These are phyloP conservation scores for Athripsodes cinereus DNA, from an alignment of 2,888 invertebrate genomes.

Conservation along the genomic window DNA sequence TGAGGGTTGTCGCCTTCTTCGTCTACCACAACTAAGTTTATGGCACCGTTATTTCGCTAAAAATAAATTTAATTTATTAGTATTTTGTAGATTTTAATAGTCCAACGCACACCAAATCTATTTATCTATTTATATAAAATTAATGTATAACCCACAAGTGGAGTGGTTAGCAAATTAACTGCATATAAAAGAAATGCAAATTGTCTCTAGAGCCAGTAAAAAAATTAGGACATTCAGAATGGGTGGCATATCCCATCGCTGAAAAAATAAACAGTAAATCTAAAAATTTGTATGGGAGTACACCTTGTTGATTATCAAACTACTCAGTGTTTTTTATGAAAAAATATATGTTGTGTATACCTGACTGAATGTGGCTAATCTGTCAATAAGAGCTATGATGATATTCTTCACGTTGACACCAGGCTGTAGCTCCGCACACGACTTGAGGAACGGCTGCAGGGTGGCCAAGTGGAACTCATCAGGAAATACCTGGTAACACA, in stretches of 20 bases:
- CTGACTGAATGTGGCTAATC: slow-evolving; percentile 79
- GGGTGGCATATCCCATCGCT: background rate
- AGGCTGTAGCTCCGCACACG: slow-evolving; percentile 92
- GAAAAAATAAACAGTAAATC: background rate
- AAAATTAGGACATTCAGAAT: background rate
- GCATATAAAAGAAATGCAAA: no score
- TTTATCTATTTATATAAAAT: no score
- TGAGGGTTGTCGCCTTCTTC: slow-evolving; percentile 55
- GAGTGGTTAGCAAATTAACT: no score
- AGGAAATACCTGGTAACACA: slow-evolving; percentile 71
- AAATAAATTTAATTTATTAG: background rate
- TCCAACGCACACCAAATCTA: no score
- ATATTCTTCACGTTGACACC: slow-evolving; percentile 98
- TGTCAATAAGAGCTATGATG: slow-evolving; percentile 92
- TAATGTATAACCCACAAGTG: no score
- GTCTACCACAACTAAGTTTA: slow-evolving; percentile 47
- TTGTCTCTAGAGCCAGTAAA: no score
- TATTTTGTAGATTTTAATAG: no score
- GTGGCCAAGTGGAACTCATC: slow-evolving; percentile 98
- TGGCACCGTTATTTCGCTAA: slow-evolving; percentile 45
- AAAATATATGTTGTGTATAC: slow-evolving; percentile 37
- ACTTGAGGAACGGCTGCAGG: slow-evolving; percentile 89
- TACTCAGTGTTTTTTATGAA: background rate
- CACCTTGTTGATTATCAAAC: background rate
- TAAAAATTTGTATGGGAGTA: background rate